Conservation (phyloP, 1,140 invertebrate species). For the Atta texana region DNA sequence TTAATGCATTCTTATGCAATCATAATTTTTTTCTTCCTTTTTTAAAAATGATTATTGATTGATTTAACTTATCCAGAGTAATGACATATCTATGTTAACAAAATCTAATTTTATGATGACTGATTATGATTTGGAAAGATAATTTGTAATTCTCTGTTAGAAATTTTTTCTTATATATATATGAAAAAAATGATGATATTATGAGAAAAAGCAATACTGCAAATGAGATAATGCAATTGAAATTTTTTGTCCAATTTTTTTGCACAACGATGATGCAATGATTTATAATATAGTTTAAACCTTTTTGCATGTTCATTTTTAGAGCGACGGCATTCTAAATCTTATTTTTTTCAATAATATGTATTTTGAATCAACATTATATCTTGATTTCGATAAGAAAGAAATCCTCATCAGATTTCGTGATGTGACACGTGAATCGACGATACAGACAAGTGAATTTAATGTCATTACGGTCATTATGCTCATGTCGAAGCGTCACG, state of each 20-base stretch:
- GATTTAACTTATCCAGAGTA: background rate
- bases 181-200: no score
- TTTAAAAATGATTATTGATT: background rate
- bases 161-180: no score
- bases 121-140: background rate
- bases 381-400: background rate
- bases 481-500: constrained; percentile 7
- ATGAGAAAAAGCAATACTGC: background rate
- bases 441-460: constrained; percentile 5
- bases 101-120: background rate
- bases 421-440: background rate
- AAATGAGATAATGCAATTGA: background rate
- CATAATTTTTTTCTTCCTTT: background rate
- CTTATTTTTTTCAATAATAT: background rate
- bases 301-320: background rate
- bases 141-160: no score
- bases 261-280: background rate
- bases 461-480: background rate
- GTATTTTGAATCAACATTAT: background rate
- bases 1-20: background rate
- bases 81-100: background rate
- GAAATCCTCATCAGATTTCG: background rate
- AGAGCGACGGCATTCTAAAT: background rate
- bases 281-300: background rate
- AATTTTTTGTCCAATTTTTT: background rate